Percentiles rank a stretch among this genome's conserved stretches.
Evolutionary conservation across 2,113 vertebrate species (phyloP).

Genomic region (Pseudopodoces humilis): DNA sequence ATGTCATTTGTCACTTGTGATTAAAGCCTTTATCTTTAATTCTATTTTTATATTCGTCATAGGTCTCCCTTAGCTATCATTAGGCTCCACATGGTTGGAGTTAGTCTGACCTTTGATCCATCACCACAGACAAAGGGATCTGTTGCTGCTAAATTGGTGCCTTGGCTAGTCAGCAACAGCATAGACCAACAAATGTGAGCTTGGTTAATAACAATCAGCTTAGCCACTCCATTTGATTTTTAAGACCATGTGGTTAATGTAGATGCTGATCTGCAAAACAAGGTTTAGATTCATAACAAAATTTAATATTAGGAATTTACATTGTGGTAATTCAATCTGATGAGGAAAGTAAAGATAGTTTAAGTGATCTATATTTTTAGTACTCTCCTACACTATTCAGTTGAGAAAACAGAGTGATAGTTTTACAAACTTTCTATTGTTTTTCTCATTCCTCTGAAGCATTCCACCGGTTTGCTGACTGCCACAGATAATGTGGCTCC

Average conservation of each 20-base stretch:
- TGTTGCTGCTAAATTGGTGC: conserved; percentile 40
- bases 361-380: not conserved
- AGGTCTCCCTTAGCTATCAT: conserved; percentile 63
- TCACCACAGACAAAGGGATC: conserved; percentile 53
- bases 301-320: not conserved
- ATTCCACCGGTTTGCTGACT: not conserved
- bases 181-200: not conserved
- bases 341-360: not conserved
- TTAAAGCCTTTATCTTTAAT: conserved; percentile 67
- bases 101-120: conserved; percentile 68
- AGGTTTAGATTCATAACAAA: not conserved
- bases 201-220: not conserved
- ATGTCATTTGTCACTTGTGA: conserved; percentile 66
- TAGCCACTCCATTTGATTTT: not conserved
- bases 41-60: conserved; percentile 63
- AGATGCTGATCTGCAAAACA: not conserved
- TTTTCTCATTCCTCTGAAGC: not conserved
- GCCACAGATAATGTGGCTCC: not conserved
- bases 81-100: conserved; percentile 68
- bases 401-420: not conserved
- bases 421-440: not conserved
- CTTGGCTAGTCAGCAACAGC: not conserved
- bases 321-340: not conserved
- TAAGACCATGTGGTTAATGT: not conserved
- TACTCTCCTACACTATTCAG: not conserved